Evolutionary conservation across 2,797 vertebrate species (phyloP), one percentile per base, ranked within the genome.

Genomic region (Enteromius afrohamiltoni): DNA sequence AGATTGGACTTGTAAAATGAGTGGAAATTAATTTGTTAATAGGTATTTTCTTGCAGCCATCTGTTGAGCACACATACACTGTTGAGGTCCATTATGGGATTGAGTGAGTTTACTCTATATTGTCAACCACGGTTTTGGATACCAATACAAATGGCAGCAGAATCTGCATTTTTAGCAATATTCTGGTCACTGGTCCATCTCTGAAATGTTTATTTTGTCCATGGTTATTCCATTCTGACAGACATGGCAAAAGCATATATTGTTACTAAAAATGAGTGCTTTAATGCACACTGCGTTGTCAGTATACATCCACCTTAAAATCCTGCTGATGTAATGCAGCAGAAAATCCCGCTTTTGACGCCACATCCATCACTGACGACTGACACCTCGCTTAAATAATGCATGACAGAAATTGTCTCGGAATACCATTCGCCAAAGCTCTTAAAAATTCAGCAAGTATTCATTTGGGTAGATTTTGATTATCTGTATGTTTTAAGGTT

Each of bases 231-330:
- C 37, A 14, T 42, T 34, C 71, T 68, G 67, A 60, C 45, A 73
- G 47, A 71, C 69, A 70, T 47, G 58, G 71, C 55, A 23, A 84
- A 75, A 70, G 42, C 26, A 29, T 62, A 14, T 31, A 8, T 79
- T 73, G 31, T 4, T 68, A 45, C 67, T 74, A 74, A 82, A 86
- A 77, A 84, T 53, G 51, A 55, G 79, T 82, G 69, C 40, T 82
- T 85, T 85, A 82, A 79, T 60, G 21, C 51, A 65, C 34, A 8
- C 55, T 23, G 29, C 23, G 47, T 58, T 49, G 58, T 62, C 26
- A 17, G 26, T 73, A 17, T 69, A 77, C 29, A 23, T 77, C 84
- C 67, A 51, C 77, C 76, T 88, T 85, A 47, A 85, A 78, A 83
- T 80, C 37, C 51, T 74, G 74, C 80, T 85, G 73, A 86, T 6